Conservation (phyloP, 2,888 invertebrate species). For the Ischnus inquisitorius region DNA sequence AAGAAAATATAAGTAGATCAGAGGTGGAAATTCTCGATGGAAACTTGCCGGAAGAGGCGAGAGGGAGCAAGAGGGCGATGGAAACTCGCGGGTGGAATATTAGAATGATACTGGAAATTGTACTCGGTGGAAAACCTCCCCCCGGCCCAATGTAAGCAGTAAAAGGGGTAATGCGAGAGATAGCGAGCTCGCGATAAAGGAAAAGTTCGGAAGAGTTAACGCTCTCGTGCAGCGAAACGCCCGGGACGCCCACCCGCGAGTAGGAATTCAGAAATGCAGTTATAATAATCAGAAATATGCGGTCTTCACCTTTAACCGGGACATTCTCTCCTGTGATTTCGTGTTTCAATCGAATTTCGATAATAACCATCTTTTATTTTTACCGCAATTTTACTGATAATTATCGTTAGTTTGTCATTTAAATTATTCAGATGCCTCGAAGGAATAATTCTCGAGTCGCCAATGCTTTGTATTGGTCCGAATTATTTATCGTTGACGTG, state of each 20-base stretch:
- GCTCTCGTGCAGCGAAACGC: constrained; percentile 24
- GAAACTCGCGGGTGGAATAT: constrained; percentile 65
- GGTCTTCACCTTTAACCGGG: constrained; percentile 43
- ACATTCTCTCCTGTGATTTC: constrained; percentile 64
- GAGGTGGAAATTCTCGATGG: constrained; percentile 66
- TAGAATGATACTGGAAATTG: constrained; percentile 68
- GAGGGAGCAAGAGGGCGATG: constrained; percentile 31
- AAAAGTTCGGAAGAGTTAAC: constrained; percentile 65
- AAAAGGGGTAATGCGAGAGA: constrained; percentile 65
- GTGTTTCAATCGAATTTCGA: constrained; percentile 66
- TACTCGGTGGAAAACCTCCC: constrained; percentile 56
- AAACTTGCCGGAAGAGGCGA: constrained; percentile 59
- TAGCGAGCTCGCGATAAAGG: constrained; percentile 69
- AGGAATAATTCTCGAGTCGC: neutral
- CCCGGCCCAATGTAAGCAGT: constrained; percentile 57
- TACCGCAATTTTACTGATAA: constrained; percentile 2
- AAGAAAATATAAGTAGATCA: constrained; percentile 69
- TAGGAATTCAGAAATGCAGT: constrained; percentile 68
- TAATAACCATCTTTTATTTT: constrained; percentile 49
- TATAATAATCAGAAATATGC: constrained; percentile 69
- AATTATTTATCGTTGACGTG: neutral
- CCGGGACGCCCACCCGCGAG: constrained; percentile 44
- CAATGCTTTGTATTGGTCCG: neutral
- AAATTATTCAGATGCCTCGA: neutral
- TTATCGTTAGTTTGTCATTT: neutral